These are phyloP conservation scores for Heliconius nattereri DNA, from an alignment of 1,140 invertebrate species.

Conservation along the genomic window DNA sequence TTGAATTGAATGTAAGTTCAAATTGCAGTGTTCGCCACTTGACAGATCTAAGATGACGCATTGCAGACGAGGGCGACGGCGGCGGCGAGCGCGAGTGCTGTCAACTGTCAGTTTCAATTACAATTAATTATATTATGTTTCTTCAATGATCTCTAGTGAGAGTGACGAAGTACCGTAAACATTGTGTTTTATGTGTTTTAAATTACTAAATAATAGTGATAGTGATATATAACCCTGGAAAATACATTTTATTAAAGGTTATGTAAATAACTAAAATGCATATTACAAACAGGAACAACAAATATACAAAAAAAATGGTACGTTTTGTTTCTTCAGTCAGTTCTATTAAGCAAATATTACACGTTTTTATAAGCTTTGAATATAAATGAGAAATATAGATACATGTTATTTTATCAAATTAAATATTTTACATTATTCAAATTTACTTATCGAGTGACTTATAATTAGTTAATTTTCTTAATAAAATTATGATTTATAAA, in stretches of 20 bases:
- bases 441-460: not conserved
- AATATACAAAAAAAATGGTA: constrained; percentile 24
- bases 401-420: not conserved
- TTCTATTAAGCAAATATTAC: not conserved
- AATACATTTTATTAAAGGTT: not conserved
- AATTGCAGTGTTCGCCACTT: not conserved
- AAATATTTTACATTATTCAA: not conserved
- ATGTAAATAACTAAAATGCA: constrained; percentile 22
- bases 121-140: not conserved
- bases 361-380: not conserved
- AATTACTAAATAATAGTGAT: not conserved
- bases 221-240: too few relatives aligned
- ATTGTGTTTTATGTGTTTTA: not conserved
- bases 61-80: not conserved
- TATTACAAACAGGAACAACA: constrained; percentile 17
- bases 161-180: not conserved
- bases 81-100: not conserved
- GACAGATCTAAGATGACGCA: not conserved
- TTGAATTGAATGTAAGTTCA: not conserved
- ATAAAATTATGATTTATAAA: too few relatives aligned
- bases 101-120: constrained; percentile 3
- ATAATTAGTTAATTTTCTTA: too few relatives aligned
- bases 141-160: not conserved
- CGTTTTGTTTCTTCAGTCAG: constrained; percentile 1
- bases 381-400: not conserved